Base-by-base conservation (phyloP, 1,140 invertebrate species). In the Plectrocnemia conspersa region DNA sequence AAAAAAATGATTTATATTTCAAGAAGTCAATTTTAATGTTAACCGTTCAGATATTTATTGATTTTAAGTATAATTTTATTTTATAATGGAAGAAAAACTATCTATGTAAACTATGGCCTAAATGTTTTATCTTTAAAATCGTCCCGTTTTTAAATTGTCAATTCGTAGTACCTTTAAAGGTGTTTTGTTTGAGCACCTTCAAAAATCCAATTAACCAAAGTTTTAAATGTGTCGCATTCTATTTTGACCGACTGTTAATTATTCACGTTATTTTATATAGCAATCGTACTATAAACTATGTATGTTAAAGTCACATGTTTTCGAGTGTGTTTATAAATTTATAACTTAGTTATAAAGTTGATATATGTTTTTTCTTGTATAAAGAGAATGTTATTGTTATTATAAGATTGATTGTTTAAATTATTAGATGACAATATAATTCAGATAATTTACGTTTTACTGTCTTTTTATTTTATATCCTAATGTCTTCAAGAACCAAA, bases 351-450 rank as follows among this genome's bases (percentile, higher is more conserved):
- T 44, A 52, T 52, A 45, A 45, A 19, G 10, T 45, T 25, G 27
- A 15, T 45, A n/a, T 50, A 29, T 11, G 25, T 36, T 50, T 50
- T 21, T 22, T 48, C 41, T 27, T 45, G 22, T 47, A 54, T 46
- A 55, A 55, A 41, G 50, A 25, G 40, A 42, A 47, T 60, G 58
- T 60, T 60, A 60, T 50, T 56, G 58, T 60, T 60, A 60, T 52
- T 52, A 40, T 53, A 56, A 50, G 56, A 54, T 60, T 53, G 52
- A 56, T 60, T 53, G 56, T 59, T 59, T 55, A 47, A 59, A 59
- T 56, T 59, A 59, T 59, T 59, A 60, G 58, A 60, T 60, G 58
- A 60, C 58, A 60, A 60, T 60, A 60, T 59, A 56, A 53, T 50
- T 36, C 50, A 35, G 55, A 55, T 59, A 54, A 47, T 60, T 52